Conservation (phyloP, 1,140 invertebrate genomes). For the Drosophila orena region DNA sequence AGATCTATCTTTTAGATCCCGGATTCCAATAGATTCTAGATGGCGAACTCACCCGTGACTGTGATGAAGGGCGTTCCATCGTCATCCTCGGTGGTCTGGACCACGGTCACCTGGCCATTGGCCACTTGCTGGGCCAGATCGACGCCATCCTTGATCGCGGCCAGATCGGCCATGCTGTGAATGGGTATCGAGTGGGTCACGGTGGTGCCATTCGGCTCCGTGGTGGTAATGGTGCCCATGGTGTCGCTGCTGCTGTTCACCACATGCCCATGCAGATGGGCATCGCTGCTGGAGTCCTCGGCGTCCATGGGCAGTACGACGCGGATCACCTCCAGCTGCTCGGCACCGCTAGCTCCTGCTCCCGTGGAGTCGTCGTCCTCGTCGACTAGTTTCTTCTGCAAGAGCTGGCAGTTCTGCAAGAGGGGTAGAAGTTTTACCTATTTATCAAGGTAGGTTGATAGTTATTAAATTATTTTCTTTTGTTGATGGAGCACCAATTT, state of each 20-base stretch:
- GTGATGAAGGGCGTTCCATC: conserved; percentile 78
- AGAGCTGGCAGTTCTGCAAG: conserved; percentile 67
- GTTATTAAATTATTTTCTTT: conserved; percentile 1
- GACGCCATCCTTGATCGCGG: conserved; percentile 65
- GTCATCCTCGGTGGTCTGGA: conserved; percentile 71
- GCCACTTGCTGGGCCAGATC: conserved; percentile 78
- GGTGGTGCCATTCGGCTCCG: conserved; percentile 36
- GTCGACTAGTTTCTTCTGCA: conserved; percentile 65
- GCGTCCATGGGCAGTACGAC: conserved; percentile 83
- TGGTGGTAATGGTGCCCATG: conserved; percentile 36
- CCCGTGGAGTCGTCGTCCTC: conserved; percentile 46
- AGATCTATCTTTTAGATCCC: no score
- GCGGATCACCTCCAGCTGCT: conserved; percentile 71
- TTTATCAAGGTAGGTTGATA: conserved; percentile 24
- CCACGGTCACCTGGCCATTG: conserved; percentile 76
- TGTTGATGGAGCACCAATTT: neutral
- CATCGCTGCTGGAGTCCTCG: conserved; percentile 75
- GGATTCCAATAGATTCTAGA: no score
- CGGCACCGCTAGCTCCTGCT: conserved; percentile 26
- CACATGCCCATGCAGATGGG: conserved; percentile 61
- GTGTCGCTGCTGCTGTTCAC: conserved; percentile 57
- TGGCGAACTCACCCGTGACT: conserved; percentile 68
- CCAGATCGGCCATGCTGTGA: conserved; percentile 62
- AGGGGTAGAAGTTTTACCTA: conserved; percentile 30
- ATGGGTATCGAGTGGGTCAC: conserved; percentile 52